These are phyloP conservation scores for Edolisoma coerulescens DNA, from an alignment of 2,113 vertebrate genomes.

Conservation along the genomic window DNA sequence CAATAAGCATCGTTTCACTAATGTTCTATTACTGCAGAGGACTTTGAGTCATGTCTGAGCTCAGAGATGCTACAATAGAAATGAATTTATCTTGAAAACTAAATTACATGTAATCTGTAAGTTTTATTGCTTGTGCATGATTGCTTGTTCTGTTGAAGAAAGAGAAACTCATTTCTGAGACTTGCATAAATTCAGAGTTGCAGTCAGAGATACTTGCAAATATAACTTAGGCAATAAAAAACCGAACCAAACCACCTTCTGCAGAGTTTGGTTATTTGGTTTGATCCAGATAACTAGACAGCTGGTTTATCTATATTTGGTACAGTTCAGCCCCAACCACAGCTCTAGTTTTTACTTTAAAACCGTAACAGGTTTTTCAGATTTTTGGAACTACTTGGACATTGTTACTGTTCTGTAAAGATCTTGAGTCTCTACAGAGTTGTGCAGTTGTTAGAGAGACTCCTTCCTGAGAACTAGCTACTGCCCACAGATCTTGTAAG, in stretches of 20 bases:
- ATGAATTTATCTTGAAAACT: background rate
- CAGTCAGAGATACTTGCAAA: background rate
- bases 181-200: background rate
- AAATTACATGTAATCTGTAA: background rate
- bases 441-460: background rate
- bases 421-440: background rate
- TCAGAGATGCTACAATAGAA: background rate
- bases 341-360: background rate
- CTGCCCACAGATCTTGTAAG: background rate
- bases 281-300: background rate
- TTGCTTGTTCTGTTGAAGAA: background rate
- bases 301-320: background rate
- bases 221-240: rapidly evolving
- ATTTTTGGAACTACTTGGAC: background rate
- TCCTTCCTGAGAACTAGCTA: background rate
- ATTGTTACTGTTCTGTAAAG: background rate
- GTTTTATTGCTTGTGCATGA: background rate
- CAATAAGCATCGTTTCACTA: background rate
- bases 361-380: background rate
- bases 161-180: background rate
- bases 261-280: background rate
- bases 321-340: background rate
- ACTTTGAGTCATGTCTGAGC: background rate
- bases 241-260: background rate
- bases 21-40: background rate